These are phyloP conservation scores for Rhagium mordax DNA, from an alignment of 2,888 invertebrate species.

Conservation along the genomic window DNA sequence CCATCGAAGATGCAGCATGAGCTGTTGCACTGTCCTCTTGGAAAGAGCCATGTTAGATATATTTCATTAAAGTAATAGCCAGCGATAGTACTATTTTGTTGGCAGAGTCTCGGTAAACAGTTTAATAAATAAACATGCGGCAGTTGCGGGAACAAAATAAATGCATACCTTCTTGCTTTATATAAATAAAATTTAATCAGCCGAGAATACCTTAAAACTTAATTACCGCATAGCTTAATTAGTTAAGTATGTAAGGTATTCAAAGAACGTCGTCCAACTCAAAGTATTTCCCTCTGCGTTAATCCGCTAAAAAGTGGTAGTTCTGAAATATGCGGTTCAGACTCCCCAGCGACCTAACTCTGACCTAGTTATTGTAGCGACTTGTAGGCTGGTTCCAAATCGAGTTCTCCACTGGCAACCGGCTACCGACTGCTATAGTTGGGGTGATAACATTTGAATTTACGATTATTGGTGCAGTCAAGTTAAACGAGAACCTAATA, in stretches of 20 bases:
- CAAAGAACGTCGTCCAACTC: not conserved
- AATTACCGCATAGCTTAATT: not conserved
- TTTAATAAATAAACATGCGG: too few relatives aligned
- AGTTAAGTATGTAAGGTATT: not conserved
- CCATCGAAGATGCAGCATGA: too few relatives aligned
- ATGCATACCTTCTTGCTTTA: too few relatives aligned
- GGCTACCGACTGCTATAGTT: not conserved
- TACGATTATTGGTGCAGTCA: not conserved
- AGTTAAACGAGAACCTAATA: not conserved
- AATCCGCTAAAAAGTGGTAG: conserved; percentile 10
- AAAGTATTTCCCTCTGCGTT: not conserved
- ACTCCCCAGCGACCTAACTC: conserved; percentile 20
- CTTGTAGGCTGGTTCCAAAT: conserved; percentile 11
- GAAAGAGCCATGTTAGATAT: too few relatives aligned
- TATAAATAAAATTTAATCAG: not conserved
- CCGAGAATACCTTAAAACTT: not conserved
- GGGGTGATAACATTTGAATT: not conserved
- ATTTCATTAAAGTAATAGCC: too few relatives aligned
- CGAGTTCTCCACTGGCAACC: not conserved
- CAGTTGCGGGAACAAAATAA: not conserved
- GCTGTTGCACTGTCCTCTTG: too few relatives aligned
- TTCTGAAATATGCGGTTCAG: conserved; percentile 12
- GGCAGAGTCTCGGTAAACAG: too few relatives aligned
- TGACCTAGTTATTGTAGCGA: conserved; percentile 27
- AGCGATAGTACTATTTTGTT: too few relatives aligned